phyloP scores from a whole-genome alignment of 2,113 vertebrate species.

The Oncorhynchus keta region DNA sequence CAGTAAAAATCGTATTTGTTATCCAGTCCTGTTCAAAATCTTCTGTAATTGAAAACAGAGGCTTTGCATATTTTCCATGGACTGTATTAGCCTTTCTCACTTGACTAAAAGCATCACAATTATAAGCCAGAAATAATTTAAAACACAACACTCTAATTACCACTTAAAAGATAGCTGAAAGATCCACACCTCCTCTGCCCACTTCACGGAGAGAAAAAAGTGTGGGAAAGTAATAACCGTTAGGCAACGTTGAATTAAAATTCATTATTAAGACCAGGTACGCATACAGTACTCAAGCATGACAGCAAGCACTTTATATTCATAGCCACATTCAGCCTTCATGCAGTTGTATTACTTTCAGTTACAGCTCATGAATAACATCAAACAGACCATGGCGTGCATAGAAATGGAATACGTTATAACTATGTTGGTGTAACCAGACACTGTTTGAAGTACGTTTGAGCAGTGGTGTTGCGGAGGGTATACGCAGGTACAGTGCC shows the following conservation, averaged over 20 bases:
- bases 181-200: conserved; percentile 17
- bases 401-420: conserved; percentile 69
- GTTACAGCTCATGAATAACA: conserved; percentile 73
- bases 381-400: conserved; percentile 71
- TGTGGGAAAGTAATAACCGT: conserved; percentile 31
- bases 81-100: neutral
- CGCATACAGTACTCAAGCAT: conserved; percentile 47
- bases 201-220: conserved; percentile 26
- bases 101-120: neutral
- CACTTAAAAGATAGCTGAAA: conserved; percentile 29
- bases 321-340: conserved; percentile 57
- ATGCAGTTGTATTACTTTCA: conserved; percentile 70
- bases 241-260: conserved; percentile 53
- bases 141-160: conserved; percentile 34
- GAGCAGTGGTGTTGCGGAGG: conserved; percentile 19
- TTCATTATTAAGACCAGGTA: conserved; percentile 54
- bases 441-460: conserved; percentile 66
- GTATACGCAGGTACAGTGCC: too few species aligned
- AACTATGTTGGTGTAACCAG: conserved; percentile 60
- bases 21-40: neutral
- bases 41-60: neutral
- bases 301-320: conserved; percentile 60
- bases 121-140: conserved; percentile 19
- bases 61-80: neutral
- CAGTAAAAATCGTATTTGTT: too few species aligned